Evolutionary conservation across 2,888 invertebrate species (phyloP).

Genomic region (Polymixis lichenea): DNA sequence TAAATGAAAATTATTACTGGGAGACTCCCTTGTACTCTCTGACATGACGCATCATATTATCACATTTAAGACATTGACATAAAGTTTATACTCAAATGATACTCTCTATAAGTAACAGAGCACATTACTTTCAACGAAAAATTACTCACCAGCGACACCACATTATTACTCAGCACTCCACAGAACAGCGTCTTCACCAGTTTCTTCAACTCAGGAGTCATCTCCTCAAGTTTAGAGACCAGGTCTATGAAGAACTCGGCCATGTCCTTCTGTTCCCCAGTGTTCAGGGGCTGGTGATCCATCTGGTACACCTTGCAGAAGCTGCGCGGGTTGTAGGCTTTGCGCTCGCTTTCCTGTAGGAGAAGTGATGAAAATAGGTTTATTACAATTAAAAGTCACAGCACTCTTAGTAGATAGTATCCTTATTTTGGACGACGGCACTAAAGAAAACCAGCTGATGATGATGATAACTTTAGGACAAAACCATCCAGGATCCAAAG

Average conservation of each 20-base stretch:
- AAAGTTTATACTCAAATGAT: constrained; percentile 1
- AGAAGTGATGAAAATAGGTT: neutral
- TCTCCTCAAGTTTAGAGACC: constrained; percentile 98
- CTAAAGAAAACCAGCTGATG: no score
- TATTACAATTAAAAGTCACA: no score
- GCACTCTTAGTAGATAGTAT: no score
- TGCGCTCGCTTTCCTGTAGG: constrained; percentile 96
- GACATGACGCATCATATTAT: neutral
- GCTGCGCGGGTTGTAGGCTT: constrained; percentile 98
- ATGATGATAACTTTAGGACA: no score
- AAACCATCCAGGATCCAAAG: no score
- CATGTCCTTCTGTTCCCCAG: constrained; percentile 99
- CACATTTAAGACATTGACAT: neutral
- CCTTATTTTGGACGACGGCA: no score
- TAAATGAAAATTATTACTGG: neutral
- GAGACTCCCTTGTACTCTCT: neutral
- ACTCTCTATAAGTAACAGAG: neutral
- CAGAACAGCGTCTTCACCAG: constrained; percentile 97
- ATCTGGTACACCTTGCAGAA: constrained; percentile 99
- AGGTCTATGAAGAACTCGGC: constrained; percentile 99
- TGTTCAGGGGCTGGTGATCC: constrained; percentile 98
- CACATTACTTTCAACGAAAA: neutral
- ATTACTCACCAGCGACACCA: constrained; percentile 95
- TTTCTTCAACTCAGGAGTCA: constrained; percentile 97
- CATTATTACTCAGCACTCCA: constrained; percentile 98